Evolutionary conservation across 2,888 invertebrate genomes (phyloP).

Genomic region (Dione vanillae): DNA sequence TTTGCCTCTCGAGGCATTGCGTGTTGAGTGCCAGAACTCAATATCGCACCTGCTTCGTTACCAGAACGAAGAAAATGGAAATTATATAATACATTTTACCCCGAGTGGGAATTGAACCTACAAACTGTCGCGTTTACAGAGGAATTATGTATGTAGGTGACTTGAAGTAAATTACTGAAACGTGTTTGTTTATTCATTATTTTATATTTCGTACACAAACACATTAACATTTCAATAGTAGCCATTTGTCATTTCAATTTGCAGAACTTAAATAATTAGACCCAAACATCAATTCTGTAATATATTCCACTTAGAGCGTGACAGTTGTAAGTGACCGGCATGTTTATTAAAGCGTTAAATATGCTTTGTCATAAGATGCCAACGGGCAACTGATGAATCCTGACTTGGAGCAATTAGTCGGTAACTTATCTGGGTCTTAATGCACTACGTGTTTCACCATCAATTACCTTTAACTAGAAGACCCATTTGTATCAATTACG

Average conservation of each 20-base stretch:
- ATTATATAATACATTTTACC: no score
- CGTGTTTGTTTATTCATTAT: no score
- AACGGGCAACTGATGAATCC: slow-evolving; percentile 34
- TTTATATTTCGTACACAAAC: no score
- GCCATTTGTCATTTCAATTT: slow-evolving; percentile 1
- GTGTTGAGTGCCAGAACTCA: no score
- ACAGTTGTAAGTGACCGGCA: slow-evolving; percentile 33
- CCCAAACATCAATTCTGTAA: background rate
- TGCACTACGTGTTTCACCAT: slow-evolving; percentile 52
- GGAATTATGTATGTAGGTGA: no score
- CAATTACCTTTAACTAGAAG: slow-evolving; percentile 79
- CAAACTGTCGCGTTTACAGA: no score
- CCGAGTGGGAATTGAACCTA: no score
- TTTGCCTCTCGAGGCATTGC: no score
- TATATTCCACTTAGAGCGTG: slow-evolving; percentile 34
- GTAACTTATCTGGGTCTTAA: slow-evolving; percentile 44
- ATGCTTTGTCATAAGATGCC: slow-evolving; percentile 38
- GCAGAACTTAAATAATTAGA: background rate
- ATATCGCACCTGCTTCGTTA: no score
- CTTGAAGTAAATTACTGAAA: no score
- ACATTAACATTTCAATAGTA: no score
- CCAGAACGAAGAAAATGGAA: no score
- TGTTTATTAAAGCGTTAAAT: slow-evolving; percentile 33
- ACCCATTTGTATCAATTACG: slow-evolving; percentile 82
- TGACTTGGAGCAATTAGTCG: slow-evolving; percentile 43